phyloP scores from a whole-genome alignment of 2,888 invertebrate genomes.

The Ellobium chinense region DNA sequence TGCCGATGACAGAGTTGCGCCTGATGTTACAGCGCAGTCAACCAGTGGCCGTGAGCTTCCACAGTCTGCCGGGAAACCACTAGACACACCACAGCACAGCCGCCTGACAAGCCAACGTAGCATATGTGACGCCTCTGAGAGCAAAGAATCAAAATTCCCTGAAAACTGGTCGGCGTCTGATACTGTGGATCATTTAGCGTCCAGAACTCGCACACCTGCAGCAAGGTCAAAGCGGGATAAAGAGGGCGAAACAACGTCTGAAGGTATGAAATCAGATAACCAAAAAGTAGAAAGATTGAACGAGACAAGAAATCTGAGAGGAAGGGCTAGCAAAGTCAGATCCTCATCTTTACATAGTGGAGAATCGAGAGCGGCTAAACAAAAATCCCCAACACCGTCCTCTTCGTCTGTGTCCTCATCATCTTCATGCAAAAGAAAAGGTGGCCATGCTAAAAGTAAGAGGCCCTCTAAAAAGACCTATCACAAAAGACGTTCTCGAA shows the following conservation, averaged over 20 bases:
- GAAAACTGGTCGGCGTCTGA: not conserved
- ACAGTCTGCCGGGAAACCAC: no score
- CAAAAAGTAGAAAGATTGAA: not conserved
- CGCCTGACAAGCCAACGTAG: not conserved
- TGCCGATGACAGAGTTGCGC: no score
- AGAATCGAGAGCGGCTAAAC: not conserved
- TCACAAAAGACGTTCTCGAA: constrained; percentile 21
- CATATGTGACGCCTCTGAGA: not conserved
- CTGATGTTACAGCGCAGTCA: no score
- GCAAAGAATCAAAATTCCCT: constrained; percentile 5
- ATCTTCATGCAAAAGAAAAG: constrained; percentile 23
- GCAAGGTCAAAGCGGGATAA: not conserved
- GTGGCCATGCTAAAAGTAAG: constrained; percentile 12
- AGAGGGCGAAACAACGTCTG: not conserved
- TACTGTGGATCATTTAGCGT: not conserved
- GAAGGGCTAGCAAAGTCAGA: not conserved
- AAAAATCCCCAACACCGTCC: constrained; percentile 16
- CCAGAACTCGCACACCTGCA: not conserved
- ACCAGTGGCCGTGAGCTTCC: no score
- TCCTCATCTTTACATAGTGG: not conserved
- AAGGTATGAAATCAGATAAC: not conserved
- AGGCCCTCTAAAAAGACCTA: constrained; percentile 18
- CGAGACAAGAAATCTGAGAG: not conserved
- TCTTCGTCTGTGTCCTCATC: constrained; percentile 33
- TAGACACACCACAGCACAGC: no score